A percentile compares a stretch with the other conserved stretches of the same genome.
Evolutionary conservation across 2,888 invertebrate genomes (phyloP).

Genomic region (Bombylius major): DNA sequence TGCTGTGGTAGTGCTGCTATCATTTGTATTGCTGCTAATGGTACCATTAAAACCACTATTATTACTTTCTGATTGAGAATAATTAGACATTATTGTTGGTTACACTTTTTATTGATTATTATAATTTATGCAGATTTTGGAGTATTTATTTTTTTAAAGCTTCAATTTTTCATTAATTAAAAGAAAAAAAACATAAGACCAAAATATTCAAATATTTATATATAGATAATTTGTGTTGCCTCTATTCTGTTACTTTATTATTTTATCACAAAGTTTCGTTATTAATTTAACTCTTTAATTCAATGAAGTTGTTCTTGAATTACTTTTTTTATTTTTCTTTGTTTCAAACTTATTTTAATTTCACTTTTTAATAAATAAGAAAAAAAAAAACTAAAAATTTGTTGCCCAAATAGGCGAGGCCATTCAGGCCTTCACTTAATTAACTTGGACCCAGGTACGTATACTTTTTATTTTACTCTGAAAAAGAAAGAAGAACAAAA

Average conservation of each 20-base stretch:
- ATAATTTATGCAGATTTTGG: too few relatives aligned
- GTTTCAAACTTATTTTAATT: not conserved
- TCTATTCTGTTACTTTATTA: too few relatives aligned
- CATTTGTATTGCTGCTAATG: not conserved
- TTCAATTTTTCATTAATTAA: too few relatives aligned
- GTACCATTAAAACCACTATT: not conserved
- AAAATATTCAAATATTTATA: too few relatives aligned
- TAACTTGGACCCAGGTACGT: slow-evolving; percentile 2
- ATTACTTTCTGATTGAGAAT: not conserved
- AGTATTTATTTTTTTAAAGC: too few relatives aligned
- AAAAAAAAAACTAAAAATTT: not conserved
- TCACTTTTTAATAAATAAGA: not conserved
- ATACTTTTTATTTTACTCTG: slow-evolving; percentile 1
- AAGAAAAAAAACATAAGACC: too few relatives aligned
- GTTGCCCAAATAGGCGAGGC: slow-evolving; percentile 5
- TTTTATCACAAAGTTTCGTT: too few relatives aligned
- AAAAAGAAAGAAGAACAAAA: not conserved
- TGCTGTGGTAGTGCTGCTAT: too few relatives aligned
- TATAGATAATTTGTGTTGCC: too few relatives aligned
- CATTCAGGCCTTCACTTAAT: slow-evolving; percentile 2
- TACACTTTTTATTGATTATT: not conserved
- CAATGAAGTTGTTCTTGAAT: not conserved
- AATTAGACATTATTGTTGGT: not conserved
- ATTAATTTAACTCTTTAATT: too few relatives aligned
- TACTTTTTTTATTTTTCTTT: not conserved